phyloP scores from a whole-genome alignment of 2,888 invertebrate species.

The Linnaemya vulpina region DNA sequence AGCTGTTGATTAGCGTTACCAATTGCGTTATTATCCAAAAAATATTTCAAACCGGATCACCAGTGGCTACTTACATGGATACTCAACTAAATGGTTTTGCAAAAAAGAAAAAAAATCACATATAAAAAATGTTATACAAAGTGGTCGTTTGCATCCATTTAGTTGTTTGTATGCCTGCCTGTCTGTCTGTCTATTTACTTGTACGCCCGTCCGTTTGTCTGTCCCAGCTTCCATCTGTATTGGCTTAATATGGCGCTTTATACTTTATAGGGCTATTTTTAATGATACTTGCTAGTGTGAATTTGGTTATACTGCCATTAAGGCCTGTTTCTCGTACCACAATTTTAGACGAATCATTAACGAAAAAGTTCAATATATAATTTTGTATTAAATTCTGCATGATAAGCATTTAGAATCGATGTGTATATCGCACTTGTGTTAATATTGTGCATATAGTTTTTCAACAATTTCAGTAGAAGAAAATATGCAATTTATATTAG shows the following conservation, averaged over 20 bases:
- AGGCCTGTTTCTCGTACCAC: conserved; percentile 43
- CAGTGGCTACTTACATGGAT: conserved; percentile 68
- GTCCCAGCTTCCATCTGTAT: conserved; percentile 6
- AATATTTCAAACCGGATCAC: conserved; percentile 68
- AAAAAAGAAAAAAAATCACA: conserved; percentile 33
- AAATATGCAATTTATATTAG: conserved; percentile 50
- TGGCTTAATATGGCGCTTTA: conserved; percentile 58
- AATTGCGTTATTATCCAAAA: conserved; percentile 69
- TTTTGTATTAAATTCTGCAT: conserved; percentile 21
- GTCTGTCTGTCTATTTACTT: conserved; percentile 23
- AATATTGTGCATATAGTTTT: conserved; percentile 9
- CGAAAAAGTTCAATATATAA: conserved; percentile 15
- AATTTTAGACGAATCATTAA: conserved; percentile 46
- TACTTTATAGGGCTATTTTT: conserved; percentile 67
- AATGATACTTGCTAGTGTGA: conserved; percentile 51
- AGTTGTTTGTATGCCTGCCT: neutral
- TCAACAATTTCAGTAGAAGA: conserved; percentile 32
- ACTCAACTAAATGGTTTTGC: conserved; percentile 62
- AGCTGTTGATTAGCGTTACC: conserved; percentile 72
- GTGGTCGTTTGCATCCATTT: conserved; percentile 20
- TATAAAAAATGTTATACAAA: conserved; percentile 18
- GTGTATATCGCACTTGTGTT: conserved; percentile 37
- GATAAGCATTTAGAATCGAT: conserved; percentile 60
- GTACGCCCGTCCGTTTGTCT: conserved; percentile 15
- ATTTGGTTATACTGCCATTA: conserved; percentile 49